Conservation (phyloP, 2,113 vertebrate species). For the Smithornis capensis region DNA sequence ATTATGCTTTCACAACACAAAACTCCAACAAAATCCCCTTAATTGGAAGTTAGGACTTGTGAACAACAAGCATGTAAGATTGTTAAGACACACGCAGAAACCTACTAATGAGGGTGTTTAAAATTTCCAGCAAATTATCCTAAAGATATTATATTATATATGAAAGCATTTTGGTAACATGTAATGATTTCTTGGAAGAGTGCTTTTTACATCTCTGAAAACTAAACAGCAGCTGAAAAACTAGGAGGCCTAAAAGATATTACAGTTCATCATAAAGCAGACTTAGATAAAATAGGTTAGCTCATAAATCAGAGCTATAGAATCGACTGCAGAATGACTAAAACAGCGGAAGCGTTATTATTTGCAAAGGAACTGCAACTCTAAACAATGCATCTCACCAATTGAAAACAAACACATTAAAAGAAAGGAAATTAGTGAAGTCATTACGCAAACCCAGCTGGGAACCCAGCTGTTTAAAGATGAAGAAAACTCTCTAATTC, state of each 20-base stretch:
- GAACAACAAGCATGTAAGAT: not conserved
- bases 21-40: not conserved
- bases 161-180: not conserved
- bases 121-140: conserved; percentile 4
- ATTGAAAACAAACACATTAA: conserved; percentile 74
- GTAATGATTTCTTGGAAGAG: conserved; percentile 36
- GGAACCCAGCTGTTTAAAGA: conserved; percentile 73
- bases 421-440: conserved; percentile 78
- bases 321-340: conserved; percentile 43
- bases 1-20: not conserved
- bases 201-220: conserved; percentile 11
- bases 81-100: not conserved
- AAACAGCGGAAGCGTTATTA: conserved; percentile 56
- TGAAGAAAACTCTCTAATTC: conserved; percentile 55
- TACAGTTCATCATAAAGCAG: conserved; percentile 33
- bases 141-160: conserved; percentile 21
- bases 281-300: conserved; percentile 31
- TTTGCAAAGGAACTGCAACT: conserved; percentile 68
- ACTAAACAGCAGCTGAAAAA: conserved; percentile 22
- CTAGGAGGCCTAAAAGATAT: not conserved
- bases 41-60: not conserved
- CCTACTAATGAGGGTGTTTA: not conserved
- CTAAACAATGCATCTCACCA: conserved; percentile 64
- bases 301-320: conserved; percentile 57
- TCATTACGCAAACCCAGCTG: conserved; percentile 73